Base-by-base conservation (phyloP, 1,140 invertebrate genomes). In the Achatina immaculata region DNA sequence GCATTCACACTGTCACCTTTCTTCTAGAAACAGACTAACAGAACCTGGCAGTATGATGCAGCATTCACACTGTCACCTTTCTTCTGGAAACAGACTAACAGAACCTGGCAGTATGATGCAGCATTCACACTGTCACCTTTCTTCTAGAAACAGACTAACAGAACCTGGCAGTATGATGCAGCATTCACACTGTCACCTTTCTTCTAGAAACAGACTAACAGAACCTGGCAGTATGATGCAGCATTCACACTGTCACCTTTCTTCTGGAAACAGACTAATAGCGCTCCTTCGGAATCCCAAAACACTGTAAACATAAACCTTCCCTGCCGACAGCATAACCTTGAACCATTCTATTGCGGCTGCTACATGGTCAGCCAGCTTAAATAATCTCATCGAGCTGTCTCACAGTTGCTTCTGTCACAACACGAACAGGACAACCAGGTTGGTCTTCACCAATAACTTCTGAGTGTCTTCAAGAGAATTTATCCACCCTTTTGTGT, bases 201-300 rank as follows among this genome's bases (percentile, higher is more conserved):
- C n/a, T n/a, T n/a, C n/a, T n/a, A n/a, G n/a, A n/a, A n/a, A n/a
- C n/a, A n/a, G n/a, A n/a, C n/a, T n/a, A 31, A 62, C 28, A 62
- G 58, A 62, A 62, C 58, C 31, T 62, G 9, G 31, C 58, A 62
- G 58, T 34, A 62, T 31, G 58, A 31, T 62, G n/a, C 58, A 62
- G 58, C n/a, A 62, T 62, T 62, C 58, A 62, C 31, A 19, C 19
- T 62, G 19, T 62, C 58, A 62, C 58, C 58, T 62, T 62, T 62
- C 58, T 62, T 62, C 58, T 62, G n/a, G 58, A 62, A 62, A 62
- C 31, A 4, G 28, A 28, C 11, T 28, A 62, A 62, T 4, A 62
- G 58, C 19, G 31, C 58, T 62, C n/a, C n/a, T 34, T 62, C 4
- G 31, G n/a, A 62, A 62, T 62, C 16, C 38, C 38, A 71, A 28